Evolutionary conservation across 2,113 vertebrate genomes (phyloP).

Genomic region (Barbus barbus): DNA sequence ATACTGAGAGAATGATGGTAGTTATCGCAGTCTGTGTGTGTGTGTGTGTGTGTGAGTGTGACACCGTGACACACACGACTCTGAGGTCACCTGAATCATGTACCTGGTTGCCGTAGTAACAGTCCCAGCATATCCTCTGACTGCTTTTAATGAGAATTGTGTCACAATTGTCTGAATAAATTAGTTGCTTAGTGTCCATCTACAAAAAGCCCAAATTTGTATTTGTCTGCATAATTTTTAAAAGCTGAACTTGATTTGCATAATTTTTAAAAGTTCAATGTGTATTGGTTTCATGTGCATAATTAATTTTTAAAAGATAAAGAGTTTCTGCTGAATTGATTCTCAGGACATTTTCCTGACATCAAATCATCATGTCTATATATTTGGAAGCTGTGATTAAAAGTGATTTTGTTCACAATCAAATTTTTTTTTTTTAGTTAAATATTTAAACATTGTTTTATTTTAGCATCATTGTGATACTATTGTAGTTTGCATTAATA

Average conservation of each 20-base stretch:
- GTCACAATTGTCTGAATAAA: background rate
- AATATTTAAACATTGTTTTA: too few relatives aligned
- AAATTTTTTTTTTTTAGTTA: too few relatives aligned
- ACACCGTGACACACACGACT: background rate
- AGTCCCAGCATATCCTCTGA: background rate
- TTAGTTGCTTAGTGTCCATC: background rate
- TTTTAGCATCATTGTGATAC: too few relatives aligned
- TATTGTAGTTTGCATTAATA: too few relatives aligned
- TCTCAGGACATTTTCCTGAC: background rate
- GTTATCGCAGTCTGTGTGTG: background rate
- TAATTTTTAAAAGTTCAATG: background rate
- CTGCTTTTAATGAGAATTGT: constrained; percentile 2
- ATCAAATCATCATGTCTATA: too few relatives aligned
- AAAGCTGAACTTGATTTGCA: background rate
- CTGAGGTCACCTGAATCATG: constrained; percentile 20
- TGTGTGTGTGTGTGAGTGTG: background rate
- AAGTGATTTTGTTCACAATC: too few relatives aligned
- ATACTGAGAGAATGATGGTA: background rate
- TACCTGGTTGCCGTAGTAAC: constrained; percentile 42
- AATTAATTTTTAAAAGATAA: background rate
- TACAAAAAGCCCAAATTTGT: background rate
- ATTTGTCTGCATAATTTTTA: background rate
- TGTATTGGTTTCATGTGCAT: background rate
- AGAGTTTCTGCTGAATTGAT: too few relatives aligned
- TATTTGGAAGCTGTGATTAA: background rate